Evolutionary conservation across 2,797 vertebrate species (phyloP).

Genomic region (Apogon talboti): DNA sequence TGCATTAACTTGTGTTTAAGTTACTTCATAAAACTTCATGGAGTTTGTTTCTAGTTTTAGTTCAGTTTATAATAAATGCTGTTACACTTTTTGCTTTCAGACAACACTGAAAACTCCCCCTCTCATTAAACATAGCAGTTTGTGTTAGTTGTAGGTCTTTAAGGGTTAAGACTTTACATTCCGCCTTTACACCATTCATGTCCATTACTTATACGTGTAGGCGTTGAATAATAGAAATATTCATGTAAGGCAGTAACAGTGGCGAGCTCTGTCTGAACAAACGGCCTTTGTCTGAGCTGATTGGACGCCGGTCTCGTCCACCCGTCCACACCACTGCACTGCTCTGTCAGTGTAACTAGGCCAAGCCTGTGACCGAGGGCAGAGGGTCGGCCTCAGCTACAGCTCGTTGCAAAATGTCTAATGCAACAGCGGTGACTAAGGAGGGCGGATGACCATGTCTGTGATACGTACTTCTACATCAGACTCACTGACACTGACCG

Average conservation of each 20-base stretch:
- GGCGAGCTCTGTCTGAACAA: constrained; percentile 63
- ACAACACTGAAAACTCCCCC: no score
- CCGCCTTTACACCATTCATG: not conserved
- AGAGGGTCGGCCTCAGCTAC: not conserved
- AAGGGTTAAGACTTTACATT: not conserved
- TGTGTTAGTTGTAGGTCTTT: not conserved
- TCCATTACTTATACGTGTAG: constrained; percentile 17
- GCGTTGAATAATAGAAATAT: constrained; percentile 40
- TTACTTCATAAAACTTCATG: no score
- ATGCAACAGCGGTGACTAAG: no score
- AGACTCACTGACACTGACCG: no score
- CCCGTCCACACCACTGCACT: constrained; percentile 22
- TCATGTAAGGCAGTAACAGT: constrained; percentile 50
- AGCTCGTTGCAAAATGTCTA: no score
- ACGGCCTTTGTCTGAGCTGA: constrained; percentile 59
- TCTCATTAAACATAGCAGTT: no score
- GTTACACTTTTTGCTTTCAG: no score
- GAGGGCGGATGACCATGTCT: no score
- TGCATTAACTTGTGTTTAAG: no score
- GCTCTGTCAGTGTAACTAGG: constrained; percentile 20
- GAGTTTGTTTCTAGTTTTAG: no score
- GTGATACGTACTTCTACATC: no score
- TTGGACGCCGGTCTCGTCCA: constrained; percentile 26
- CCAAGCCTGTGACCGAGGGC: not conserved
- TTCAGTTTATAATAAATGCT: no score